A percentile compares a stretch with the other conserved stretches of the same genome.
phyloP scores from a whole-genome alignment of 2,888 invertebrate genomes.

The Yponomeuta sedellus region DNA sequence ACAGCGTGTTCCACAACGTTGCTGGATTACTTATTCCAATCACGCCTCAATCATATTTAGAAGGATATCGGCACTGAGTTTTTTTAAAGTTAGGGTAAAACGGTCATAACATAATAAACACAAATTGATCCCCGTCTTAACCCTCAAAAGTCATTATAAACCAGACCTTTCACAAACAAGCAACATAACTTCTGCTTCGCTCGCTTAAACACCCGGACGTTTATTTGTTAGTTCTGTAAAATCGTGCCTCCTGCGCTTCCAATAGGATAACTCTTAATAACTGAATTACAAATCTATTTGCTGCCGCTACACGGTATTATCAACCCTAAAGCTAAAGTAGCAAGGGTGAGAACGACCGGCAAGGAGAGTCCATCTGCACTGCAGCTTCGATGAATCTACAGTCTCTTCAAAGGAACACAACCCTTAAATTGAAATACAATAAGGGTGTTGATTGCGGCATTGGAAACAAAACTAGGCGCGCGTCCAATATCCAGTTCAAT shows the following conservation, averaged over 20 bases:
- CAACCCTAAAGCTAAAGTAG: neutral
- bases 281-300: slow-evolving; percentile 31
- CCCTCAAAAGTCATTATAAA: neutral
- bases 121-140: neutral
- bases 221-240: slow-evolving; percentile 14
- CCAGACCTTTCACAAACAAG: neutral
- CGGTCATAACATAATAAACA: too few relatives aligned
- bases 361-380: too few relatives aligned
- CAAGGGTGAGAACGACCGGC: neutral
- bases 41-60: too few relatives aligned
- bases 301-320: neutral
- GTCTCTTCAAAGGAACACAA: neutral
- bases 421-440: neutral
- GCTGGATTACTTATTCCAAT: too few relatives aligned
- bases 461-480: neutral
- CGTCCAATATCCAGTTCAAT: neutral
- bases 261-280: slow-evolving; percentile 46
- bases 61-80: too few relatives aligned
- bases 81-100: too few relatives aligned
- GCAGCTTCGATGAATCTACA: neutral
- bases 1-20: too few relatives aligned
- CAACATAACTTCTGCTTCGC: neutral
- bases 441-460: neutral
- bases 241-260: slow-evolving; percentile 44
- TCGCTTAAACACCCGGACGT: neutral